These are phyloP conservation scores for Procambarus virginalis DNA, from an alignment of 1,140 invertebrate species.

Conservation along the genomic window DNA sequence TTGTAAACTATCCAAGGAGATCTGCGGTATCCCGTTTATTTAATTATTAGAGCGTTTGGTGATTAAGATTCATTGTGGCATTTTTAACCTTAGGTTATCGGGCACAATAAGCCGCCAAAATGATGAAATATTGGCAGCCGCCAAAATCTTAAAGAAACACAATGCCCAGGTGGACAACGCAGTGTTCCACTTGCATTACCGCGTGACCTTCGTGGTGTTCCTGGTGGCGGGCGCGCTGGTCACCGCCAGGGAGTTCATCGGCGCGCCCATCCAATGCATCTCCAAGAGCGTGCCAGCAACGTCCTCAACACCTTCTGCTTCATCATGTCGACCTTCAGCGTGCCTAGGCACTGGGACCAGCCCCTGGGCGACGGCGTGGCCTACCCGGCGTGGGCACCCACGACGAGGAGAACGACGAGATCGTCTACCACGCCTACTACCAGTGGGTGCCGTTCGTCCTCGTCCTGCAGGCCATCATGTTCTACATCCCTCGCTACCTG, in stretches of 20 bases:
- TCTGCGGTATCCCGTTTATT: not conserved
- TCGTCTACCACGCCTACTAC: slow-evolving; percentile 75
- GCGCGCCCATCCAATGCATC: slow-evolving; percentile 76
- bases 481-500: slow-evolving; percentile 74
- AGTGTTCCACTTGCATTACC: slow-evolving; percentile 77
- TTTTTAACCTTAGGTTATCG: not conserved
- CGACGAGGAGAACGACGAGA: slow-evolving; percentile 78
- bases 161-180: slow-evolving; percentile 75
- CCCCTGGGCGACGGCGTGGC: slow-evolving; percentile 66
- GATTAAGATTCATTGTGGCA: not conserved
- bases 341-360: slow-evolving; percentile 58
- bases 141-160: slow-evolving; percentile 67
- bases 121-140: slow-evolving; percentile 71
- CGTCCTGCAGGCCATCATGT: slow-evolving; percentile 75
- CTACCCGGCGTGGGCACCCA: slow-evolving; percentile 72
- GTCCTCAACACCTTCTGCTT: slow-evolving; percentile 76
- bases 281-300: slow-evolving; percentile 74
- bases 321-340: slow-evolving; percentile 74
- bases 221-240: slow-evolving; percentile 77
- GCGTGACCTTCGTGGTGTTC: slow-evolving; percentile 77
- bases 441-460: slow-evolving; percentile 76
- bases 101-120: slow-evolving; percentile 22
- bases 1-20: not conserved
- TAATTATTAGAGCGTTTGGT: not conserved
- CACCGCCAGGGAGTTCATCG: slow-evolving; percentile 77